phyloP scores from a whole-genome alignment of 2,888 invertebrate species.

The Axea sp. region DNA sequence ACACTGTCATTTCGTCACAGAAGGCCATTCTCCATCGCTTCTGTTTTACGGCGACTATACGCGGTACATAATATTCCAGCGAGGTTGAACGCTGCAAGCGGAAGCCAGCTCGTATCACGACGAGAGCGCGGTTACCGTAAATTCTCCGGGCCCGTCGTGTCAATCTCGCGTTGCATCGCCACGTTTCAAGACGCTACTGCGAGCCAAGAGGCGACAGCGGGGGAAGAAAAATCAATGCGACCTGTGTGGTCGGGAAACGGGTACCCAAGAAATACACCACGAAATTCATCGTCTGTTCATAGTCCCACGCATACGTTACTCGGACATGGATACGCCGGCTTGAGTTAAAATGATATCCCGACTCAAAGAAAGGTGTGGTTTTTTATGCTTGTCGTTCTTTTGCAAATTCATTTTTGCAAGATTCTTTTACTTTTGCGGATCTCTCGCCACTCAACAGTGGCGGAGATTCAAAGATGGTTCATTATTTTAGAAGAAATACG shows the following conservation, averaged over 20 bases:
- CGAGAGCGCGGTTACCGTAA: conserved; percentile 64
- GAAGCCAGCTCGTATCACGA: conserved; percentile 52
- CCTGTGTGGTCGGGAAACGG: conserved; percentile 70
- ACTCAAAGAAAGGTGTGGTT: conserved; percentile 46
- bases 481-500: too few species aligned
- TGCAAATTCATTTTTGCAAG: neutral
- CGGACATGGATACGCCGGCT: conserved; percentile 53
- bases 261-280: conserved; percentile 63
- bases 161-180: conserved; percentile 67
- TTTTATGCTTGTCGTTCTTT: neutral
- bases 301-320: conserved; percentile 70
- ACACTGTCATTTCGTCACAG: too few species aligned
- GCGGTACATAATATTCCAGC: conserved; percentile 64
- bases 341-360: conserved; percentile 43
- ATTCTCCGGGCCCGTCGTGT: conserved; percentile 64
- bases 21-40: too few species aligned
- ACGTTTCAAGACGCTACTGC: conserved; percentile 67
- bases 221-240: conserved; percentile 65
- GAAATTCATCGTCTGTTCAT: conserved; percentile 70
- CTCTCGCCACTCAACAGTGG: too few species aligned
- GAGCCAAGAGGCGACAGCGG: conserved; percentile 52
- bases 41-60: conserved; percentile 29
- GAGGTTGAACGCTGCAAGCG: conserved; percentile 68
- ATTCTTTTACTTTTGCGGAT: neutral
- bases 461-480: too few species aligned